These are phyloP conservation scores for Oreortyx pictus DNA, from an alignment of 2,797 vertebrate genomes.

Conservation along the genomic window DNA sequence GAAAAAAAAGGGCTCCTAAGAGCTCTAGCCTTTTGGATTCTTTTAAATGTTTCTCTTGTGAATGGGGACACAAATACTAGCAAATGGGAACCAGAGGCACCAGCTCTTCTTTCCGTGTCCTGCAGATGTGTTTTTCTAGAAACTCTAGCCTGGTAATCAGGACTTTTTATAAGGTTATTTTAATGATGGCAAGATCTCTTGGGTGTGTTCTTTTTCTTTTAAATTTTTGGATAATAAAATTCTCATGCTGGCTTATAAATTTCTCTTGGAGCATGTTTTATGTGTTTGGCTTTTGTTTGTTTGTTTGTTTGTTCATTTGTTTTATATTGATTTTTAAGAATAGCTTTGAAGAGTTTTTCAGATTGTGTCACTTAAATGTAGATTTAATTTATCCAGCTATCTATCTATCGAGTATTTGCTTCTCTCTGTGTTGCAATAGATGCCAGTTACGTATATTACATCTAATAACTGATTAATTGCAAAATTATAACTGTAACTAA, in stretches of 20 bases:
- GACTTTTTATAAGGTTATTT: slow-evolving; percentile 5
- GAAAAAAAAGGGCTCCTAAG: slow-evolving; percentile 34
- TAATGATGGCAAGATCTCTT: background rate
- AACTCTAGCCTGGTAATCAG: background rate
- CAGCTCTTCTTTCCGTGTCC: slow-evolving; percentile 15
- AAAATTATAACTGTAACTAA: slow-evolving; percentile 4
- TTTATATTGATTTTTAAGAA: slow-evolving; percentile 22
- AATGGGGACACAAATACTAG: slow-evolving; percentile 28
- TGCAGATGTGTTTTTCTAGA: slow-evolving; percentile 47
- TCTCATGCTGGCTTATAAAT: background rate
- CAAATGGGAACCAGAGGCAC: slow-evolving; percentile 7
- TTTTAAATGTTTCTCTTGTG: slow-evolving; percentile 27
- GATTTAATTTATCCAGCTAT: background rate
- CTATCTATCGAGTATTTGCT: background rate
- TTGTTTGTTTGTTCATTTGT: background rate
- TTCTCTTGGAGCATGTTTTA: slow-evolving; percentile 16
- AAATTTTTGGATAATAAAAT: slow-evolving; percentile 72
- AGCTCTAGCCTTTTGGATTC: slow-evolving; percentile 31
- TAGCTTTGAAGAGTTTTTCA: background rate
- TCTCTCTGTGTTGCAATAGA: background rate
- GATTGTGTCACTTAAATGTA: background rate
- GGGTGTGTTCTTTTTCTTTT: slow-evolving; percentile 1
- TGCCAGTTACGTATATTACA: background rate
- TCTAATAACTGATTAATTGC: slow-evolving; percentile 2
- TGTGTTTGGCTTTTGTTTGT: background rate